Evolutionary conservation across 1,140 invertebrate species (phyloP).

Genomic region (Hylaeus volcanicus): DNA sequence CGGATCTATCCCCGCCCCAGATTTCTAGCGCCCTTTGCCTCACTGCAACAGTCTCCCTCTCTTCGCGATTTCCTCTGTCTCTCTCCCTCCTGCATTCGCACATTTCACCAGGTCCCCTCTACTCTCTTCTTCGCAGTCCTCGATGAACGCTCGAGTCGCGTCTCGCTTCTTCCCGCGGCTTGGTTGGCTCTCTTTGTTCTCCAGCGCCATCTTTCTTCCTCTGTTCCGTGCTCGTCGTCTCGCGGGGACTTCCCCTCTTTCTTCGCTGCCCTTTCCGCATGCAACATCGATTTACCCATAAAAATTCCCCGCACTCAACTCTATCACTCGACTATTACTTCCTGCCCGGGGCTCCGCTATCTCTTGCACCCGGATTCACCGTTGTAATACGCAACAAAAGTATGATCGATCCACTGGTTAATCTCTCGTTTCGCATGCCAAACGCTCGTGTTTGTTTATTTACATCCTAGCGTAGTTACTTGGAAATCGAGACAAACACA

Average conservation of each 20-base stretch:
- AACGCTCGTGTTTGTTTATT: conserved; percentile 23
- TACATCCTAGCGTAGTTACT: conserved; percentile 20
- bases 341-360: conserved; percentile 70
- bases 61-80: conserved; percentile 31
- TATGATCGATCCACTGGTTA: conserved; percentile 29
- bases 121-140: conserved; percentile 9
- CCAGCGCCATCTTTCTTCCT: neutral
- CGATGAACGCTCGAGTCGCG: neutral
- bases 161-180: conserved; percentile 20
- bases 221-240: neutral
- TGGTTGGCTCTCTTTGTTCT: neutral
- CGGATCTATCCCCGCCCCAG: conserved; percentile 67
- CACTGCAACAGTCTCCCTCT: conserved; percentile 6
- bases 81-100: conserved; percentile 14
- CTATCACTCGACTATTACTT: conserved; percentile 76
- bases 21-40: conserved; percentile 67
- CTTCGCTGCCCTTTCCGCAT: conserved; percentile 40
- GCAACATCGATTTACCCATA: conserved; percentile 80
- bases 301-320: conserved; percentile 76
- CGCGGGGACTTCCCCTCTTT: conserved; percentile 11
- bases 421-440: neutral
- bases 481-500: neutral
- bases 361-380: conserved; percentile 59
- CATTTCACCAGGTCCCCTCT: conserved; percentile 31
- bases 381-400: conserved; percentile 51